These are phyloP conservation scores for Baryphthengus martii DNA, from an alignment of 2,113 vertebrate genomes.

Conservation along the genomic window DNA sequence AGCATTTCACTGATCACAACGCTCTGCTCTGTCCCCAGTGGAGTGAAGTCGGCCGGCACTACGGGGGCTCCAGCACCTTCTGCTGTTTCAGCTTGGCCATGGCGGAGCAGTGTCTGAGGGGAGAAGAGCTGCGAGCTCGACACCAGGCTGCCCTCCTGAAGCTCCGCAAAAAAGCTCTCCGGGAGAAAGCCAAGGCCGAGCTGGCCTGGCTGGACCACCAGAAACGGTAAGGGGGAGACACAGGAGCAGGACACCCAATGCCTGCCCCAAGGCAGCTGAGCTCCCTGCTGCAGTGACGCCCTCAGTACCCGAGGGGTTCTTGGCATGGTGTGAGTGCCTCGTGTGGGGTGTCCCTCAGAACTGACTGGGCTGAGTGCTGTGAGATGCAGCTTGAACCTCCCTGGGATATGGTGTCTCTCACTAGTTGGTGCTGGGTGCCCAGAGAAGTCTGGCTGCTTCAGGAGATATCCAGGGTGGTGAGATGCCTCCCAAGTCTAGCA, in stretches of 20 bases:
- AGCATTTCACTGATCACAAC: fast-evolving
- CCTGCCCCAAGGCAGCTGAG: fast-evolving
- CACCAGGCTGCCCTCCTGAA: conserved; percentile 65
- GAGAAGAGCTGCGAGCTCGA: conserved; percentile 57
- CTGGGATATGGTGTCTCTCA: fast-evolving
- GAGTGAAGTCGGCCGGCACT: not conserved
- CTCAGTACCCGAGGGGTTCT: no score
- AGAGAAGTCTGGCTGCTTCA: fast-evolving
- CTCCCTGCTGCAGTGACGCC: not conserved
- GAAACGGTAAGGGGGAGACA: conserved; percentile 37
- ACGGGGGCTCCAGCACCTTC: not conserved
- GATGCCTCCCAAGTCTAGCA: no score
- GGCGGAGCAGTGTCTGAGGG: conserved; percentile 56
- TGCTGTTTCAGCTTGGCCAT: not conserved
- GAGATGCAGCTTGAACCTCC: not conserved
- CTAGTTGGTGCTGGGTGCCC: fast-evolving
- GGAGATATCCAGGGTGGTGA: not conserved
- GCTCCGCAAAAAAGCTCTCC: conserved; percentile 58
- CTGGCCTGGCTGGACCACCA: conserved; percentile 61
- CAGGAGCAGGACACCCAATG: fast-evolving
- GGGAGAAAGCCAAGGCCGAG: conserved; percentile 51
- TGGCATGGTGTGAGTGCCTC: fast-evolving
- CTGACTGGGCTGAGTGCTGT: fast-evolving
- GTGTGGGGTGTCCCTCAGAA: not conserved
- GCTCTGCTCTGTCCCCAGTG: conserved; percentile 17